These are phyloP conservation scores for Sternarchorhynchus goeldii DNA, from an alignment of 2,797 vertebrate genomes.

Conservation along the genomic window DNA sequence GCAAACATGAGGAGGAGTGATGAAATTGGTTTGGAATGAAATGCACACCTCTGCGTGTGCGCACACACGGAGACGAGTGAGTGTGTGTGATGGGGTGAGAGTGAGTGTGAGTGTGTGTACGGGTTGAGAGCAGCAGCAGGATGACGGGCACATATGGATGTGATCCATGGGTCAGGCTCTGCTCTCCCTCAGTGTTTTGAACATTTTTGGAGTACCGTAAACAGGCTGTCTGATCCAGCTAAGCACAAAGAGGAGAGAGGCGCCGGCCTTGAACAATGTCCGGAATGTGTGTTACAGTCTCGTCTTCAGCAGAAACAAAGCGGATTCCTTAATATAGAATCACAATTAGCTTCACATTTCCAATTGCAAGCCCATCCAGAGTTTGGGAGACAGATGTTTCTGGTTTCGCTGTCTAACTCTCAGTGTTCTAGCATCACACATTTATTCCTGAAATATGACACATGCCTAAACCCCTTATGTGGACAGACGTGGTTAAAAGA, in stretches of 20 bases:
- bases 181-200: conserved; percentile 12
- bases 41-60: too few relatives aligned
- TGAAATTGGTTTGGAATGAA: too few relatives aligned
- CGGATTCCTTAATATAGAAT: conserved; percentile 17
- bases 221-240: too few relatives aligned
- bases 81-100: too few relatives aligned
- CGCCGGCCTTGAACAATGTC: conserved; percentile 1
- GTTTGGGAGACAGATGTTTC: conserved; percentile 25
- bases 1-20: too few relatives aligned
- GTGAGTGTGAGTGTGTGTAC: too few relatives aligned
- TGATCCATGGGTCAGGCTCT: conserved; percentile 19
- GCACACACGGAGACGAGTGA: too few relatives aligned
- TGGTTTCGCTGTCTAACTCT: conserved; percentile 1
- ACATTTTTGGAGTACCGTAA: not conserved
- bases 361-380: not conserved
- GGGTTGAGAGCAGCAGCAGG: not conserved
- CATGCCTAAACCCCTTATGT: not conserved
- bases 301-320: conserved; percentile 11
- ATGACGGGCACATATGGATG: conserved; percentile 25
- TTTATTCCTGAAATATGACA: conserved; percentile 11
- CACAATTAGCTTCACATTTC: conserved; percentile 25
- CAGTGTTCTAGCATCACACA: conserved; percentile 20
- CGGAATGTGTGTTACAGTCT: conserved; percentile 9
- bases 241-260: too few relatives aligned
- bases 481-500: too few relatives aligned